Percentiles rank a stretch among this genome's conserved stretches.
phyloP scores from a whole-genome alignment of 1,140 invertebrate genomes.

The Orchestia grillus region DNA sequence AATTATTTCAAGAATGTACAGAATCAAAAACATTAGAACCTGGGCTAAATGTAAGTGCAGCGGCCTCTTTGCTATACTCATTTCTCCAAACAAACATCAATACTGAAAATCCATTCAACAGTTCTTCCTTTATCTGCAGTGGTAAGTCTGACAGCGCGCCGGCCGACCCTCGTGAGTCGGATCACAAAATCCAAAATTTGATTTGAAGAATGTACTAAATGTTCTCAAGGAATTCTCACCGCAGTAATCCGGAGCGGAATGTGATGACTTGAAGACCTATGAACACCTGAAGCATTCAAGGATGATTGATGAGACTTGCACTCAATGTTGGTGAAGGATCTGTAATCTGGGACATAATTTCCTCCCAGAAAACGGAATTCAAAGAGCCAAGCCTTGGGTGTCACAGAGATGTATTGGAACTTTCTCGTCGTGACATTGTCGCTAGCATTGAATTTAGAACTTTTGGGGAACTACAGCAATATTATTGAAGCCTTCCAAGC shows the following conservation, averaged over 20 bases:
- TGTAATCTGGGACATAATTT: neutral
- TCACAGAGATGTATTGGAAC: neutral
- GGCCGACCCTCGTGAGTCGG: neutral
- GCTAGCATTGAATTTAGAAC: neutral
- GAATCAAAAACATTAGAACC: neutral
- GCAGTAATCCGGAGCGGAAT: neutral
- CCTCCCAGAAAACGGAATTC: neutral
- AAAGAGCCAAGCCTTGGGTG: too few relatives aligned
- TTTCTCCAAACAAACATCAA: neutral
- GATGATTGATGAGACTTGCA: conserved; percentile 6
- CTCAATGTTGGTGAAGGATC: neutral
- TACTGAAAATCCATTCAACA: neutral
- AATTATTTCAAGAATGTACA: neutral
- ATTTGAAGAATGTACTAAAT: neutral
- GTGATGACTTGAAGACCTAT: neutral
- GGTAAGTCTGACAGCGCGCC: neutral
- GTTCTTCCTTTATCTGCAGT: neutral
- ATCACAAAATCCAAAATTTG: neutral
- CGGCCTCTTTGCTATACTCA: neutral
- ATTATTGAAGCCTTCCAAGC: neutral
- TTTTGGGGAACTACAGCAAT: neutral
- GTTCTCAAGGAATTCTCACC: neutral
- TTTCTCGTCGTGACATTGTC: neutral
- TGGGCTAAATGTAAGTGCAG: neutral
- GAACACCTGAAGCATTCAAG: neutral